These are phyloP conservation scores for Salvelinus fontinalis DNA, from an alignment of 2,113 vertebrate species.

Conservation along the genomic window DNA sequence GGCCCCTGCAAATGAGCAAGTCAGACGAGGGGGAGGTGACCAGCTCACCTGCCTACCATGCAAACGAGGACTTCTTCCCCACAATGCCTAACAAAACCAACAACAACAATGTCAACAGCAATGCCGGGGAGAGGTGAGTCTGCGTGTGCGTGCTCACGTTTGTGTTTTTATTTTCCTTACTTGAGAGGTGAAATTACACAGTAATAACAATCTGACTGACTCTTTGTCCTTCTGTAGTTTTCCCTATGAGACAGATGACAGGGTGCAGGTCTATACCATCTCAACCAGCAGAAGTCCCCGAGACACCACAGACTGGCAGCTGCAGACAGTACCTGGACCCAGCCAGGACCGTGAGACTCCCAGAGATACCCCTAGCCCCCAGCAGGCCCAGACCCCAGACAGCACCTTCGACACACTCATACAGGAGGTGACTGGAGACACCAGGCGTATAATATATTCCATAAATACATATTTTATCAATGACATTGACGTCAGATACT, in stretches of 20 bases:
- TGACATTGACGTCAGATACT: background rate
- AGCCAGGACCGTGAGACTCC: background rate
- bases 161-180: background rate
- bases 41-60: too few relatives aligned
- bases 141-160: background rate
- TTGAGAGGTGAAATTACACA: background rate
- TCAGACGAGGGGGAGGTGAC: constrained; percentile 75
- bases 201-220: background rate
- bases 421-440: constrained; percentile 67
- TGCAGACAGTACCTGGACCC: background rate
- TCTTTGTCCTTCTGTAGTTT: constrained; percentile 7
- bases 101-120: constrained; percentile 20
- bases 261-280: background rate
- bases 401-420: constrained; percentile 71
- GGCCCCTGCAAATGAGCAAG: constrained; percentile 77
- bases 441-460: background rate
- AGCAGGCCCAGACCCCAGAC: constrained; percentile 16
- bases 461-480: too few relatives aligned
- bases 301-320: background rate
- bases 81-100: constrained; percentile 17
- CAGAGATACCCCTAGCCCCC: constrained; percentile 8
- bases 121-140: constrained; percentile 24
- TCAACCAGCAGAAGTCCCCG: background rate
- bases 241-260: constrained; percentile 3
- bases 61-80: too few relatives aligned